Evolutionary conservation across 2,797 vertebrate genomes (phyloP).

Genomic region (Poecilia wingei): DNA sequence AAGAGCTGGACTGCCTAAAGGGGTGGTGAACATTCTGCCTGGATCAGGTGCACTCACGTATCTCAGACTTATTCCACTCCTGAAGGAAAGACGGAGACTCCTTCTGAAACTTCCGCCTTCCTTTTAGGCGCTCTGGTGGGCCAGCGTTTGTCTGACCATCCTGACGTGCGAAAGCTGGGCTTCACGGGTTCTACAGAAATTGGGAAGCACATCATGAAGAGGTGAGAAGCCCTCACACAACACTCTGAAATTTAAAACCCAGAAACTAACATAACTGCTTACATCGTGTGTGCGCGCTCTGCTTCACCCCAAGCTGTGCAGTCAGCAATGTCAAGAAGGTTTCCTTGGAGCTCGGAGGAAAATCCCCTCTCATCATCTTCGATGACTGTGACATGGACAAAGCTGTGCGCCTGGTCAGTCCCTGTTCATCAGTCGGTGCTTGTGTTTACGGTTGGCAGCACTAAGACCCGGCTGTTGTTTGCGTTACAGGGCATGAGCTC

Average conservation of each 20-base stretch:
- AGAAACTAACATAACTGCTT: background rate
- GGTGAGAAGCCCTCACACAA: slow-evolving; percentile 63
- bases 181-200: slow-evolving; percentile 91
- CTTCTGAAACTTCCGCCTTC: background rate
- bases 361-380: slow-evolving; percentile 91
- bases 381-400: slow-evolving; percentile 90
- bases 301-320: slow-evolving; percentile 80
- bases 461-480: background rate
- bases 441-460: background rate
- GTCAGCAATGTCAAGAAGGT: slow-evolving; percentile 90
- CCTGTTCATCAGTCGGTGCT: background rate
- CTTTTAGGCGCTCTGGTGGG: slow-evolving; percentile 84
- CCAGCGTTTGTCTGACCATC: slow-evolving; percentile 87
- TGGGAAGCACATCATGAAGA: slow-evolving; percentile 92
- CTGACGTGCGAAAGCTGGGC: slow-evolving; percentile 87
- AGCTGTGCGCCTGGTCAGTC: slow-evolving; percentile 86
- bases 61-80: background rate
- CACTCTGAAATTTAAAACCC: background rate
- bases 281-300: background rate
- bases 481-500: slow-evolving; percentile 87
- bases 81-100: background rate
- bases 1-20: slow-evolving; percentile 87
- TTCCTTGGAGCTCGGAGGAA: slow-evolving; percentile 90
- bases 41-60: slow-evolving; percentile 79
- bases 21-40: slow-evolving; percentile 87